Conservation (phyloP, 2,888 invertebrate genomes). For the Alloplasta piceator region DNA sequence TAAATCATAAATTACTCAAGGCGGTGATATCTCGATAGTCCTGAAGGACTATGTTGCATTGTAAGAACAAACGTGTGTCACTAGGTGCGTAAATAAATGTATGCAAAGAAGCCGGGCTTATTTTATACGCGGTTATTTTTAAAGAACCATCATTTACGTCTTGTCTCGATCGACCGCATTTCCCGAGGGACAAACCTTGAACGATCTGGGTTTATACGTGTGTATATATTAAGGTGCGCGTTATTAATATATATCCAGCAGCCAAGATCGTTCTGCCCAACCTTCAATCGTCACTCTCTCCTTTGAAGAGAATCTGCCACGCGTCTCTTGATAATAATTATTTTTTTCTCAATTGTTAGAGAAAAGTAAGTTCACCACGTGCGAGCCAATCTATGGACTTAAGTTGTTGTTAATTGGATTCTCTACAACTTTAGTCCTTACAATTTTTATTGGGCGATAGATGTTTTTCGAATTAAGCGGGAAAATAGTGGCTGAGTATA, state of each 20-base stretch:
- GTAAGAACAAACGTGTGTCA: slow-evolving; percentile 54
- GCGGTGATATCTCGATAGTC: slow-evolving; percentile 35
- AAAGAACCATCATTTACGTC: slow-evolving; percentile 53
- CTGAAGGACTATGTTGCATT: slow-evolving; percentile 57
- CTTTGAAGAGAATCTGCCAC: too few species aligned
- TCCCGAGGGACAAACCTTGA: slow-evolving; percentile 51
- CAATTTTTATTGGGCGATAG: too few species aligned
- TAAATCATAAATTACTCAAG: slow-evolving; percentile 62
- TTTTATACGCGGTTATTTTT: slow-evolving; percentile 20
- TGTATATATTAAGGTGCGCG: background rate
- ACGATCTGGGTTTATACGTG: slow-evolving; percentile 26
- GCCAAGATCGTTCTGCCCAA: background rate
- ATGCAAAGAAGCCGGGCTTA: background rate
- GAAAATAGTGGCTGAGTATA: too few species aligned
- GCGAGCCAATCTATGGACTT: too few species aligned
- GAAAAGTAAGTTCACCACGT: too few species aligned
- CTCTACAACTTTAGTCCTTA: too few species aligned
- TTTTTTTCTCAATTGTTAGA: too few species aligned
- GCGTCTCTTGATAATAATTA: too few species aligned
- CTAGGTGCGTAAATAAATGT: slow-evolving; percentile 4
- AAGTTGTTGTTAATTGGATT: too few species aligned
- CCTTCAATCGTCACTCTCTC: too few species aligned
- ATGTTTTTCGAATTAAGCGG: too few species aligned
- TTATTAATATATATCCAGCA: slow-evolving; percentile 22
- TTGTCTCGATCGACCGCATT: slow-evolving; percentile 53